Base-by-base conservation (phyloP, 2,888 invertebrate genomes). In the Zele albiditarsus region DNA sequence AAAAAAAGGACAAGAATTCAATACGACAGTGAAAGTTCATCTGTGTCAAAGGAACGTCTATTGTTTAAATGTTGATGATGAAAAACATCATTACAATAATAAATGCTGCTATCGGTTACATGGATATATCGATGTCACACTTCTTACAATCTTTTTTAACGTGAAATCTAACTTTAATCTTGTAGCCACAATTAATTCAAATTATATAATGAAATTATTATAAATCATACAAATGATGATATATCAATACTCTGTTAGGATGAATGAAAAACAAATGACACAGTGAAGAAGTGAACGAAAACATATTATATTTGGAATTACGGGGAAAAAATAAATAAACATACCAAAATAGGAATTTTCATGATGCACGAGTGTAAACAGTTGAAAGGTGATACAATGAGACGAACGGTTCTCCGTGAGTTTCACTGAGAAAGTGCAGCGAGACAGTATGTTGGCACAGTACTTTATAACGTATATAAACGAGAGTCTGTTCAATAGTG, bases 401-500 rank as follows among this genome's bases (percentile, higher is more conserved):
- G n/a, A 58, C 57, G 84, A 85, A 86, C 84, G 83, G 83, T 84
- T 82, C 84, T 83, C 83, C 79, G 82, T 83, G 88, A 87, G 88
- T 89, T 88, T 89, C 88, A 89, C 89, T 87, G 85, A 84, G 88
- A 85, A 88, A 89, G 88, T 89, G 89, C 86, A 89, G 85, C 82
- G 80, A 85, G 87, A 84, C 87, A 86, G 86, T 86, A 84, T 80
- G 80, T 75, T 79, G 81, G 81, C 38, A 82, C 87, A 85, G 84
- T 88, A 87, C 89, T 89, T 89, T 89, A 89, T 89, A 89, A 89
- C 89, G 84, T 89, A 87, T 83, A 85, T 83, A 86, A 81, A 85
- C 69, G 76, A 68, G 71, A 74, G 70, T 71, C 68, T 71, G 57
- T 66, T 53, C 63, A 53, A 42, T 67, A 58, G 74, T 66, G 74